Evolutionary conservation across 2,797 vertebrate species (phyloP).

Genomic region (Aratinga solstitialis): DNA sequence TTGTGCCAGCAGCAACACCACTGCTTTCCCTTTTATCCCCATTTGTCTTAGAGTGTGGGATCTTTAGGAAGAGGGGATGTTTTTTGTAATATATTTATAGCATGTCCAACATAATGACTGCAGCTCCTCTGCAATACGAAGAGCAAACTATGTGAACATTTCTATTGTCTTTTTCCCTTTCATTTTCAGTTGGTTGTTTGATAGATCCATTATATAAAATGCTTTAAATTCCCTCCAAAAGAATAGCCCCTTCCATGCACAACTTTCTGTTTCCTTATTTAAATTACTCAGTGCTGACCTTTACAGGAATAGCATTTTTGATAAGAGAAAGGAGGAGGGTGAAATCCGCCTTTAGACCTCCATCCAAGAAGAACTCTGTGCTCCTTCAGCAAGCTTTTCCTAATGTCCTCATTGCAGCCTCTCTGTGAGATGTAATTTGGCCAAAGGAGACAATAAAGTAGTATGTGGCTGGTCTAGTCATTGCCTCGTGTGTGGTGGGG

Average conservation of each 20-base stretch:
- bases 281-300: background rate
- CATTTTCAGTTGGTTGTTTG: background rate
- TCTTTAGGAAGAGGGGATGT: background rate
- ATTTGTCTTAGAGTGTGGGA: background rate
- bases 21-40: background rate
- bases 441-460: background rate
- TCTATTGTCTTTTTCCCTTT: background rate
- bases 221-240: background rate
- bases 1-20: background rate
- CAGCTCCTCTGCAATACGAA: background rate
- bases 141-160: background rate
- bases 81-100: background rate
- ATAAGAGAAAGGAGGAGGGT: background rate
- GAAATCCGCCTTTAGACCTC: background rate
- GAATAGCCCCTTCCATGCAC: background rate
- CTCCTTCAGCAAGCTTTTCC: background rate
- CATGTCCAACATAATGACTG: background rate
- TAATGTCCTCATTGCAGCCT: background rate
- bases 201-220: background rate
- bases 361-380: background rate
- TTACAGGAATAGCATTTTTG: background rate
- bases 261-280: background rate
- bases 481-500: fast-evolving
- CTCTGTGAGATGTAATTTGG: background rate
- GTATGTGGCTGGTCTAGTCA: background rate